phyloP scores from a whole-genome alignment of 2,113 vertebrate species.

The Oryzias javanicus region DNA sequence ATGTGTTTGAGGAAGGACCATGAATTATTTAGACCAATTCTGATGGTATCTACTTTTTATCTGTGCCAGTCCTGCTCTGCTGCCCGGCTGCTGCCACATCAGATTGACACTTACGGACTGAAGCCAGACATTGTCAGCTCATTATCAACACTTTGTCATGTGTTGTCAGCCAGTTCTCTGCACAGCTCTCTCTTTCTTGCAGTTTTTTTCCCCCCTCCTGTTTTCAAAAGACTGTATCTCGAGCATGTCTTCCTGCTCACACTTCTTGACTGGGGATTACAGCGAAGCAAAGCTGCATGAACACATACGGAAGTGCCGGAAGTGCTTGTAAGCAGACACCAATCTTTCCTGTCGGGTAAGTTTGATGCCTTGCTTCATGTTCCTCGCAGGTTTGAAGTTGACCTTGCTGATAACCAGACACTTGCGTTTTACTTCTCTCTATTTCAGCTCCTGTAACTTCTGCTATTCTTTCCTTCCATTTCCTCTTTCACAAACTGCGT shows the following conservation, averaged over 20 bases:
- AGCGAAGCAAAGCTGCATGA: conserved; percentile 18
- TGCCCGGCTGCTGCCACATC: conserved; percentile 18
- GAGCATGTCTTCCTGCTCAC: conserved; percentile 20
- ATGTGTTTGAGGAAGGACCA: conserved; percentile 7
- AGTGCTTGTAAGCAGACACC: conserved; percentile 14
- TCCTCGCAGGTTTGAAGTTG: conserved; percentile 26
- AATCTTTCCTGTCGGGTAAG: conserved; percentile 6
- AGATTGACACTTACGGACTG: conserved; percentile 36
- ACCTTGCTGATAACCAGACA: conserved; percentile 1
- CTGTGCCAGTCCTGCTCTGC: conserved; percentile 13
- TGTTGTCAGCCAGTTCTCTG: conserved; percentile 42
- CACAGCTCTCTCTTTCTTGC: conserved; percentile 21
- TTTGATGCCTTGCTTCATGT: conserved; percentile 17
- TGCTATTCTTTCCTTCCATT: conserved; percentile 33
- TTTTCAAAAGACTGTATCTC: conserved; percentile 20
- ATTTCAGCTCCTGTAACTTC: conserved; percentile 43
- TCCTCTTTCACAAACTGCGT: conserved; percentile 46
- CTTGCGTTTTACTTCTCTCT: conserved; percentile 18
- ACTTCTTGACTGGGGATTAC: conserved; percentile 27
- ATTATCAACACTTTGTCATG: conserved; percentile 56
- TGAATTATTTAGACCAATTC: conserved; percentile 26
- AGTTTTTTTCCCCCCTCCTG: conserved; percentile 12
- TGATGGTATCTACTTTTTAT: conserved; percentile 28
- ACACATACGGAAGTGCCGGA: conserved; percentile 18
- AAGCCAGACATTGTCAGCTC: conserved; percentile 55